Evolutionary conservation across 2,888 invertebrate genomes (phyloP).

Genomic region (Dioctria linearis): DNA sequence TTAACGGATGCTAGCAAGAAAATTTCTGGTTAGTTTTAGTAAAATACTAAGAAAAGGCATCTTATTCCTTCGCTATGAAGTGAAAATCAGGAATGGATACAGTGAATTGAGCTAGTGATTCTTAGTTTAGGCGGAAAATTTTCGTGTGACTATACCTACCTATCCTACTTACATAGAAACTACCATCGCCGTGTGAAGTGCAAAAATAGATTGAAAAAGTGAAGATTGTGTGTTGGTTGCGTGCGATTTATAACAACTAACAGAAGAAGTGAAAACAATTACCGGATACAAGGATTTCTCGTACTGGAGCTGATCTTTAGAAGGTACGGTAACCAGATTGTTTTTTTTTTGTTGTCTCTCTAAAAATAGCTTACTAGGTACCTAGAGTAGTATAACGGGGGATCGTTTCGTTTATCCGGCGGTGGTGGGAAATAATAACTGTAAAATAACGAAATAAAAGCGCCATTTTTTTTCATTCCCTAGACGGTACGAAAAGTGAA

Average conservation of each 20-base stretch:
- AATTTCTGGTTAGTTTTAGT: background rate
- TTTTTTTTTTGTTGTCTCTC: background rate
- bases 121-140: background rate
- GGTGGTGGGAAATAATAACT: background rate
- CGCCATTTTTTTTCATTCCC: slow-evolving; percentile 12
- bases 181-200: background rate
- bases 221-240: background rate
- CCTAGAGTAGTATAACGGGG: background rate
- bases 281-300: slow-evolving; percentile 35
- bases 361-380: background rate
- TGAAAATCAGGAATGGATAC: slow-evolving; percentile 25
- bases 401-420: no score
- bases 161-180: background rate
- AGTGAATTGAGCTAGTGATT: slow-evolving; percentile 19
- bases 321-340: slow-evolving; percentile 23
- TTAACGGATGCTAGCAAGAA: slow-evolving; percentile 38
- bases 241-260: background rate
- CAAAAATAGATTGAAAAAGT: slow-evolving; percentile 22
- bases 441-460: slow-evolving; percentile 29
- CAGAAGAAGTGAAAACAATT: background rate
- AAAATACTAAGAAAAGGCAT: background rate
- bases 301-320: slow-evolving; percentile 2
- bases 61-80: slow-evolving; percentile 3
- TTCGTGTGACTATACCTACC: background rate
- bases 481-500: background rate